Evolutionary conservation across 2,888 invertebrate species (phyloP), one percentile per base, ranked within the genome.

Genomic region (Trissolcus japonicus): DNA sequence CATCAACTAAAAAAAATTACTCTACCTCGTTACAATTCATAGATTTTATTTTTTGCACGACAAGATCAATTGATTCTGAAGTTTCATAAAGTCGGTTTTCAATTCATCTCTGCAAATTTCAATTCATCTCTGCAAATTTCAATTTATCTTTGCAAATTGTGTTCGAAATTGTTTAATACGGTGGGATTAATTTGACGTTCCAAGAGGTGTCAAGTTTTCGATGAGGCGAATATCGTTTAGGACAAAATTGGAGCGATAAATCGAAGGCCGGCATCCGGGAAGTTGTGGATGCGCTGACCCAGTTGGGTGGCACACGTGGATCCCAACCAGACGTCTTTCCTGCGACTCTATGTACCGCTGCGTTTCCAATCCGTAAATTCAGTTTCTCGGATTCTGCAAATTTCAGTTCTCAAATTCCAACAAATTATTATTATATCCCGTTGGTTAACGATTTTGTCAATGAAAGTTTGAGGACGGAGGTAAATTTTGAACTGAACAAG

Each of bases 291-390:
- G 16, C 19, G 57, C 6, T 75, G 68, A 75, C 75, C 75, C 55
- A 75, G 68, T 75, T 75, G 6, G 14, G n/a, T 14, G 35, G 63
- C 60, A 53, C 68, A 62, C 55, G 75, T 75, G 60, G 59, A 63
- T 57, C 43, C 40, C 57, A 67, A 57, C 67, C 57, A 46, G 57
- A 62, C 41, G 53, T 51, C 60, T 62, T 74, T 57, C 62, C 74
- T 41, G 25, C 50, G 43, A 25, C 19, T 21, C 54, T 56, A 59
- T 65, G 59, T 41, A 25, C 46, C 35, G 71, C 57, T 48, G 56
- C 41, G 17, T 57, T 63, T 56, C 53, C 56, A 29, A 69, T 50
- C 13, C 35, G 19, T 19, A 43, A n/a, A 73, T 60, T 65, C 41
- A 60, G 60, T 60, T 63, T 57, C 54, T n/a, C 14, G 19, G 19